Evolutionary conservation across 2,797 vertebrate genomes (phyloP), one percentile per base, ranked within the genome.

Genomic region (Coranthus polyacanthus): DNA sequence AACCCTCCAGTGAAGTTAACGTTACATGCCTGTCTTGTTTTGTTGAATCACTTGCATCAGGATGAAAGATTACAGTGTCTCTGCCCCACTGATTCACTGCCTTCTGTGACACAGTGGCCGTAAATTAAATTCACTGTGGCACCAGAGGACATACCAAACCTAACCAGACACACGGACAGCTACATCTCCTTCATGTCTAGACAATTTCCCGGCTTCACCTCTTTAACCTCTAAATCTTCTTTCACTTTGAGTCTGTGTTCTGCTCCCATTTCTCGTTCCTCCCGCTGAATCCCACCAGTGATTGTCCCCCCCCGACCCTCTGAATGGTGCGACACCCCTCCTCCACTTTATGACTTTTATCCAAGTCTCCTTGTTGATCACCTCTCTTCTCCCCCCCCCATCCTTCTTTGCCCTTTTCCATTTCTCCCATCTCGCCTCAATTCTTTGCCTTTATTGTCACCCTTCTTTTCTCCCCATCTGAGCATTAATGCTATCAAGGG

Each of bases 401-500:
- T 45, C 45, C 32, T 34, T 68, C 52, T 22, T 38, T 62, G 58
- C 68, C 56, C 42, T 64, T 72, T 58, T 52, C 60, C 26, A 38
- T 53, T 24, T 36, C 58, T 68, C 37, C 16, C 20, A 20, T 60
- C 43, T 17, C 58, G 47, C 6, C 20, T 49, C 20, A 13, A 3
- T 39, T 60, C 61, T 53, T 47, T 65, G 21, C 8, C 44, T 75
- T 65, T 42, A 56, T 66, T 37, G n/a, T 11, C 17, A 52, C 45
- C 20, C 8, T 43, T 11, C 22, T 10, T 12, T 53, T 21, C 13
- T 43, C 52, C 65, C 75, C 72, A 62, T 72, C 50, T 3, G 5
- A 64, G 58, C 73, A 78, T 84, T 63, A 76, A 38, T 44, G 70
- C 57, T 61, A 72, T 81, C 79, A 68, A 56, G 80, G 65, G 83